Base-by-base conservation (phyloP, 2,888 invertebrate genomes). In the Folsomia candida region DNA sequence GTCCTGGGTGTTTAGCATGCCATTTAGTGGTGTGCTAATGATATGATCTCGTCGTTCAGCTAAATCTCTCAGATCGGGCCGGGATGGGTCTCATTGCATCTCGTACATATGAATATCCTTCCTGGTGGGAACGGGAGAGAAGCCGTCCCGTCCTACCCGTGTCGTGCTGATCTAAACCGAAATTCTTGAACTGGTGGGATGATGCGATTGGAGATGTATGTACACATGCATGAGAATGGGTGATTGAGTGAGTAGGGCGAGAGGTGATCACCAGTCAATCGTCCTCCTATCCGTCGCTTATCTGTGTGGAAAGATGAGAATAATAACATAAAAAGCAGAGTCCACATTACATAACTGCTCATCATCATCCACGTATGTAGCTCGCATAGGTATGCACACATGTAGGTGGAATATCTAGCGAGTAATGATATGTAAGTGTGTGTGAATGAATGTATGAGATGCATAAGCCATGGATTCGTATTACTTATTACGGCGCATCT, bases 251-350 rank as follows among this genome's bases (percentile, higher is more conserved):
- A n/a, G 54, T 18, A 54, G 20, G n/a, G 4, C 6, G 54, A 22
- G 63, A 64, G 63, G 51, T 65, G 65, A 65, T 54, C 62, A 62
- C 29, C 62, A 29, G 4, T 37, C 37, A 37, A 37, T 29, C 64
- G 64, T 64, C 37, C 37, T 25, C 64, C 51, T 64, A 64, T 25
- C 37, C 14, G 4, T 37, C 6, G 37, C 37, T 37, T 47, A 29
- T 62, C 62, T 62, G 62, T 37, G 62, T 62, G 62, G 37, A 62
- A 60, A 60, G 37, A 62, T n/a, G 62, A 62, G 28, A 29, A n/a
- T n/a, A n/a, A n/a, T n/a, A 64, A 64, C 47, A 64, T 64, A 64
- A 64, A 64, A 64, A 64, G 28, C 51, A 64, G 22, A 37, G 37
- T 24, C 47, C 51, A 4, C 57, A 22, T 57, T 37, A 37, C 37